Conservation (phyloP, 2,888 invertebrate species). For the Oeneis ivallda region DNA sequence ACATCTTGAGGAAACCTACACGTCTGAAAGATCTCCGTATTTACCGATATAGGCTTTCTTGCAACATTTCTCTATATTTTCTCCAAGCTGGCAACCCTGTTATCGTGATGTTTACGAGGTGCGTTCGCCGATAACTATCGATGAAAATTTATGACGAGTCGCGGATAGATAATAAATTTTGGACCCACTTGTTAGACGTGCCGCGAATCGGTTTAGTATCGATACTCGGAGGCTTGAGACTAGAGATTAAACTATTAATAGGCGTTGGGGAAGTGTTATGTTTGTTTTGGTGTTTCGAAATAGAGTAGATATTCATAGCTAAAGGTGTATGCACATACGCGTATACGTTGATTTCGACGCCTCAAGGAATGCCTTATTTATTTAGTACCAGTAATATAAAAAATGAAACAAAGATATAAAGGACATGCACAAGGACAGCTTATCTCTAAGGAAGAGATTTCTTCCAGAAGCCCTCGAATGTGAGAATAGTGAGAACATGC, state of each 20-base stretch:
- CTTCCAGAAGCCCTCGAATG: no score
- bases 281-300: conserved; percentile 9
- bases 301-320: not conserved
- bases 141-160: conserved; percentile 41
- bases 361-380: no score
- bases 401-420: no score
- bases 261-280: conserved; percentile 4
- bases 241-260: conserved; percentile 26
- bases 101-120: conserved; percentile 37
- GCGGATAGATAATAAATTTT: conserved; percentile 37
- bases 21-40: no score
- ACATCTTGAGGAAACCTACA: no score
- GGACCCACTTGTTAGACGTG: conserved; percentile 33
- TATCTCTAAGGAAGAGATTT: no score
- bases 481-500: no score
- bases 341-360: not conserved
- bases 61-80: no score
- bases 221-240: conserved; percentile 5
- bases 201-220: conserved; percentile 36
- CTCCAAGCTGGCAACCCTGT: conserved; percentile 9
- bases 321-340: not conserved
- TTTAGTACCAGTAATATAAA: no score
- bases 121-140: conserved; percentile 38
- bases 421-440: no score
- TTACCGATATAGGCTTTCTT: not conserved